Percentiles rank a stretch among this genome's conserved stretches.
Evolutionary conservation across 1,140 invertebrate species (phyloP).

Genomic region (Macrobrachium nipponense): DNA sequence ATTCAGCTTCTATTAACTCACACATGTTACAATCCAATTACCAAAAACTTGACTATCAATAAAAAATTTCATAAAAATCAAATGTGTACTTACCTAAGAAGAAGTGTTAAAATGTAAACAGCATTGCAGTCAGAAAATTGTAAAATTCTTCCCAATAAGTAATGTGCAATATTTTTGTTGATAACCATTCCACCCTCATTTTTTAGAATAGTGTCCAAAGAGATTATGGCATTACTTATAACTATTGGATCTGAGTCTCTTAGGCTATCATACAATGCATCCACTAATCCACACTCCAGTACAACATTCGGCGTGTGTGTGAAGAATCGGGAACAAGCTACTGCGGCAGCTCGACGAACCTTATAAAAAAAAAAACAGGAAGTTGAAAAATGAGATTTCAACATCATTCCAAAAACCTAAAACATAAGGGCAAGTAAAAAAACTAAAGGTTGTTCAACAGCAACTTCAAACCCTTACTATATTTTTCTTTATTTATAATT

Average conservation of each 20-base stretch:
- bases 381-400: too few species aligned
- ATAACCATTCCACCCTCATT: constrained; percentile 42
- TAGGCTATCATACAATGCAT: constrained; percentile 38
- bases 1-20: not conserved
- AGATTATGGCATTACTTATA: constrained; percentile 39
- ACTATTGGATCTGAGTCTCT: constrained; percentile 52
- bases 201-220: constrained; percentile 39
- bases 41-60: not conserved
- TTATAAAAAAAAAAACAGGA: not conserved
- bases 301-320: constrained; percentile 24
- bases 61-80: not conserved
- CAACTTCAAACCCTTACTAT: too few species aligned
- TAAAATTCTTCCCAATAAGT: constrained; percentile 44
- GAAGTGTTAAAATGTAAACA: constrained; percentile 38
- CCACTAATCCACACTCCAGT: constrained; percentile 27
- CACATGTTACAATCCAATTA: not conserved
- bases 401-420: too few species aligned
- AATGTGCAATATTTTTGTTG: constrained; percentile 50
- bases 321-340: constrained; percentile 32
- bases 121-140: constrained; percentile 52
- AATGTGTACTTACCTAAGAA: constrained; percentile 31
- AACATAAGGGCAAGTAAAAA: too few species aligned
- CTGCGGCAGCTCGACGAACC: constrained; percentile 44
- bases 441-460: too few species aligned
- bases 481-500: too few species aligned